These are phyloP conservation scores for Orussus abietinus DNA, from an alignment of 1,140 invertebrate species.

Conservation along the genomic window DNA sequence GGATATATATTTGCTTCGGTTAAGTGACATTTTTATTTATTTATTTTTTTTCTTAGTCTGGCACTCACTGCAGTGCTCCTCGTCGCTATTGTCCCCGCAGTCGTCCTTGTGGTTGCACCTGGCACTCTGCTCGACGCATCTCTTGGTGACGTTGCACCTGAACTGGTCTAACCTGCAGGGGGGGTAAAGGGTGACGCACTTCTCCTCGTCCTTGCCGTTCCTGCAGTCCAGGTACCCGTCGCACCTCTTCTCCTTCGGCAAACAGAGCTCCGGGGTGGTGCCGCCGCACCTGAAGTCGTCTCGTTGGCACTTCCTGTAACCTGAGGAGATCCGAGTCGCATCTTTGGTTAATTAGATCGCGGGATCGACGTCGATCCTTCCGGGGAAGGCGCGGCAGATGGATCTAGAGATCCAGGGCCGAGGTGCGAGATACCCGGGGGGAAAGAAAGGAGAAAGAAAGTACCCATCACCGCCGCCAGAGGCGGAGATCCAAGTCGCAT, in stretches of 20 bases:
- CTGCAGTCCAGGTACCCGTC: constrained; percentile 86
- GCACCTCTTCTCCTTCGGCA: constrained; percentile 82
- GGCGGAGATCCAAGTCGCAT: too few species aligned
- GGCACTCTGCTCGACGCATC: constrained; percentile 74
- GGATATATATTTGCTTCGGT: too few species aligned
- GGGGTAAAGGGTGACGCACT: too few species aligned
- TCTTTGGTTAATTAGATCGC: too few species aligned
- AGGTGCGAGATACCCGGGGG: too few species aligned
- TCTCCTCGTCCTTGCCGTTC: constrained; percentile 80
- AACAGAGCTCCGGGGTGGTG: constrained; percentile 66
- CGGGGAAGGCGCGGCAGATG: too few species aligned
- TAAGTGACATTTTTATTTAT: constrained; percentile 1
- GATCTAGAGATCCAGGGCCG: too few species aligned
- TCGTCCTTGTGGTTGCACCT: constrained; percentile 89
- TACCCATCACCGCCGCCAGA: too few species aligned
- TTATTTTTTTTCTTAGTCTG: constrained; percentile 9
- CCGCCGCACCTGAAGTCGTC: constrained; percentile 79
- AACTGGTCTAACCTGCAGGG: constrained; percentile 83
- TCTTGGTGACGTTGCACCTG: constrained; percentile 76
- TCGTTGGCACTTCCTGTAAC: constrained; percentile 77
- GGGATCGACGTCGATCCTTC: too few species aligned
- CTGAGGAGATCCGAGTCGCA: too few species aligned
- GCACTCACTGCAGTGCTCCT: constrained; percentile 76
- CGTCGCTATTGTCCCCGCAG: constrained; percentile 86
- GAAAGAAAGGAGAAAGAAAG: too few species aligned